Evolutionary conservation across 1,140 invertebrate species (phyloP), one percentile per base, ranked within the genome.

Genomic region (Heliconius congener): DNA sequence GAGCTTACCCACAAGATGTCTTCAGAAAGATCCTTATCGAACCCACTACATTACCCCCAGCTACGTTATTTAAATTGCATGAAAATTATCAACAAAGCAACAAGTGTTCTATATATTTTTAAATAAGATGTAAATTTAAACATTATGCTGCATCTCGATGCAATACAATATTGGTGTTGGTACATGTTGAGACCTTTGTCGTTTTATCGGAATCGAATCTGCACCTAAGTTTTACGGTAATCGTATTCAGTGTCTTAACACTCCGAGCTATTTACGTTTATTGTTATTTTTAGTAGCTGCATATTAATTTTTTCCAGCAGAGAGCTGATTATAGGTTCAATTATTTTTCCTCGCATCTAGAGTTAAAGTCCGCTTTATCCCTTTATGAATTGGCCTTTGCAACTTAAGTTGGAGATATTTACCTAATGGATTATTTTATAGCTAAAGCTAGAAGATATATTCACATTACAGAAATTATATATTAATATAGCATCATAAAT

Each of bases 171-270:
- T 66, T 66, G 23, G 60, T 30, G 23, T 66, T 66, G 60, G 60
- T 76, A 85, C 83, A 86, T 89, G 89, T 91, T 89, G 86, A 90
- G 86, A 88, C 85, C 87, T 91, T 90, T 91, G 89, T 91, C 85
- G 82, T 86, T 82, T 86, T 89, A 92, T 93, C 91, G 81, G 81
- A 79, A 90, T 91, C 85, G 86, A 83, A 91, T 91, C 90, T 86
- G 79, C 82, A 74, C 83, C 85, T 87, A 81, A 87, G 88, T 87
- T 92, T 90, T 90, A 93, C 87, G 89, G 84, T 91, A 91, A 91
- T 93, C 82, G 87, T 83, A 82, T 82, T 84, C 78, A 79, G 83
- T 84, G 81, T 79, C 78, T 83, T 84, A 82, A 81, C 84, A 82
- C 85, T 84, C 79, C 70, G 34, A 82, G 82, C 52, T 87, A 85